Evolutionary conservation across 1,140 invertebrate genomes (phyloP).

Genomic region (Tenebrio molitor): DNA sequence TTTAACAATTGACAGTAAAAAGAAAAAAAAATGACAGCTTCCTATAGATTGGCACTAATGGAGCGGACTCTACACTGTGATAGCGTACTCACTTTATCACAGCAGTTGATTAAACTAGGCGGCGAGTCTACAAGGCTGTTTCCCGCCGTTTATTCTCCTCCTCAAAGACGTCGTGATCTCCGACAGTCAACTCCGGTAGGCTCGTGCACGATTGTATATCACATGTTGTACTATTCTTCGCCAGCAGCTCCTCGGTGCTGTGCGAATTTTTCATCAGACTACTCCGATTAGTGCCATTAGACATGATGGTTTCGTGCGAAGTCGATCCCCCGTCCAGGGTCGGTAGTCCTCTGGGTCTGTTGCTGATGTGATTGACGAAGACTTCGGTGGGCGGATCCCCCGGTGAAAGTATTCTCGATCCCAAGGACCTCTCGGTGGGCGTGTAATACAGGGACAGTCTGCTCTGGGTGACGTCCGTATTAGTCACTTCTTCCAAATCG

Average conservation of each 20-base stretch:
- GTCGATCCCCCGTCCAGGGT: conserved; percentile 51
- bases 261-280: conserved; percentile 17
- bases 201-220: conserved; percentile 50
- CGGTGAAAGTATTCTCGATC: conserved; percentile 54
- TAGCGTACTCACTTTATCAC: conserved; percentile 49
- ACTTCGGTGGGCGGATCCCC: conserved; percentile 57
- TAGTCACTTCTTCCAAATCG: conserved; percentile 61
- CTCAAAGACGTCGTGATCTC: neutral
- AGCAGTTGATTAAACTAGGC: conserved; percentile 39
- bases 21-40: conserved; percentile 20
- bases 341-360: conserved; percentile 50
- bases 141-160: conserved; percentile 6
- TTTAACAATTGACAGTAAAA: neutral
- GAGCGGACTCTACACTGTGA: conserved; percentile 55
- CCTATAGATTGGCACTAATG: conserved; percentile 55
- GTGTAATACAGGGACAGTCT: conserved; percentile 84
- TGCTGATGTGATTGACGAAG: conserved; percentile 64
- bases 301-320: conserved; percentile 40
- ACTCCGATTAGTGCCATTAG: conserved; percentile 23
- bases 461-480: conserved; percentile 74
- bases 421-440: conserved; percentile 74
- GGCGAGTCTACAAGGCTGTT: conserved; percentile 20
- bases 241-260: conserved; percentile 35
- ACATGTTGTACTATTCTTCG: neutral
- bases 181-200: conserved; percentile 51